Evolutionary conservation across 1,140 invertebrate genomes (phyloP).

Genomic region (Drosophila yakuba): DNA sequence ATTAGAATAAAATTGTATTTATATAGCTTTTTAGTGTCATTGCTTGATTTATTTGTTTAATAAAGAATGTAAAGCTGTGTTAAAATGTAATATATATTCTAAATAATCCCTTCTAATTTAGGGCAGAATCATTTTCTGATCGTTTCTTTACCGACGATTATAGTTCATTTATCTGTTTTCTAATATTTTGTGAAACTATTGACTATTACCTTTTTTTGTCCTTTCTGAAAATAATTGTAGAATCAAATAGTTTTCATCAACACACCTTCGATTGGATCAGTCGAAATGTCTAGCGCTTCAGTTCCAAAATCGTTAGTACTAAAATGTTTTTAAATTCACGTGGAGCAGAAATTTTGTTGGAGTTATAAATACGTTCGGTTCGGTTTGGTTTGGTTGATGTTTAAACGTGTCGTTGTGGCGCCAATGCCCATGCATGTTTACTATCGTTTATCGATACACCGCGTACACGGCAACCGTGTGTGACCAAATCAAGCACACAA

Average conservation of each 20-base stretch:
- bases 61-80: conserved; percentile 16
- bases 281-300: conserved; percentile 15
- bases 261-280: conserved; percentile 8
- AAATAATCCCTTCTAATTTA: too few species aligned
- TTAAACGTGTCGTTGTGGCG: conserved; percentile 55
- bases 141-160: too few species aligned
- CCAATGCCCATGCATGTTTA: conserved; percentile 68
- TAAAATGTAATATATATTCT: neutral
- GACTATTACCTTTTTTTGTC: too few species aligned
- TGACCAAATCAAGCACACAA: conserved; percentile 38
- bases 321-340: conserved; percentile 82
- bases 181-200: too few species aligned
- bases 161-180: too few species aligned
- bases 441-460: conserved; percentile 64
- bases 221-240: too few species aligned
- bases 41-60: conserved; percentile 5
- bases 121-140: too few species aligned
- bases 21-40: conserved; percentile 18
- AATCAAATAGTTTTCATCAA: neutral
- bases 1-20: conserved; percentile 22
- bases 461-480: conserved; percentile 51
- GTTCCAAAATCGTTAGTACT: conserved; percentile 52
- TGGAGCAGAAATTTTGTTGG: conserved; percentile 77
- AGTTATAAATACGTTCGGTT: conserved; percentile 77
- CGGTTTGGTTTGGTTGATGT: conserved; percentile 66